These are phyloP conservation scores for Dyspetes luteomarginatus DNA, from an alignment of 2,888 invertebrate species.

Conservation along the genomic window DNA sequence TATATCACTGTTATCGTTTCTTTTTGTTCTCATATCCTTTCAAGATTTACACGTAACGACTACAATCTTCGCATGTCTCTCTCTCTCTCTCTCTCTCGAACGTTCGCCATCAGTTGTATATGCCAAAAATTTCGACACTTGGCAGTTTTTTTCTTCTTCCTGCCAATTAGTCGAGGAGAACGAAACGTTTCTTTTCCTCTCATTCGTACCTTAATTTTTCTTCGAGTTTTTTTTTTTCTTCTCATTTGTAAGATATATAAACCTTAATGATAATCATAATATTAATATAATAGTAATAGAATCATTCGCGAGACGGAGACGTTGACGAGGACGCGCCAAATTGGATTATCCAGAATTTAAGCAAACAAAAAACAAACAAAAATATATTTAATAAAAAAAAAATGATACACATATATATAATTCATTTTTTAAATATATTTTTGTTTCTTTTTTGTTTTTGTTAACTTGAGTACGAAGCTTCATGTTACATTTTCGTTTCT, in stretches of 20 bases:
- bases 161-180: conserved; percentile 32
- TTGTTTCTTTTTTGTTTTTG: neutral
- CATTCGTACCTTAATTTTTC: neutral
- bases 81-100: conserved; percentile 49
- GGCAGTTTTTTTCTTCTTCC: conserved; percentile 12
- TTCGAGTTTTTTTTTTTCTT: conserved; percentile 42
- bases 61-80: conserved; percentile 72
- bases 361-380: no score
- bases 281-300: conserved; percentile 47
- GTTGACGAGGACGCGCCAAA: conserved; percentile 38
- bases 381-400: no score
- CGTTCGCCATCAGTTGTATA: conserved; percentile 17
- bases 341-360: conserved; percentile 37
- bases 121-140: conserved; percentile 40
- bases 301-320: conserved; percentile 42
- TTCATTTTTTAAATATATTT: neutral
- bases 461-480: no score
- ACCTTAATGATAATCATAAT: conserved; percentile 53
- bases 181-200: conserved; percentile 29
- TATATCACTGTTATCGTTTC: conserved; percentile 81
- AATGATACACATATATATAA: neutral
- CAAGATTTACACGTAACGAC: conserved; percentile 80
- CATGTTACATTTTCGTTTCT: no score
- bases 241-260: conserved; percentile 56
- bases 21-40: conserved; percentile 74